A percentile compares a stretch with the other conserved stretches of the same genome.
phyloP scores from a whole-genome alignment of 1,140 invertebrate genomes.

The Steinernema feltiae region DNA sequence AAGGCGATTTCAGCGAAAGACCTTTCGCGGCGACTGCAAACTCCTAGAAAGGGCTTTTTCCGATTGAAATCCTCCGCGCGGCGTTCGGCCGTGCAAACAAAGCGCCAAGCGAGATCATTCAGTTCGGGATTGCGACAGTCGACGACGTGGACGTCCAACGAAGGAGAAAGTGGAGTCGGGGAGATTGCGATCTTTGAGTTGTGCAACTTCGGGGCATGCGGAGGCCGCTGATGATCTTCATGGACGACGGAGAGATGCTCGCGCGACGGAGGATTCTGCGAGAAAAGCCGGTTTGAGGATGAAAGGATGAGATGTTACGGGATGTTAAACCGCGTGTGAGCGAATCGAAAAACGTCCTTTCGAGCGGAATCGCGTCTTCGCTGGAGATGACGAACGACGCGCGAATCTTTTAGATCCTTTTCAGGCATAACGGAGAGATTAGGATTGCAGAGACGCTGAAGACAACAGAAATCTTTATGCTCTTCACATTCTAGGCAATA shows the following conservation, averaged over 20 bases:
- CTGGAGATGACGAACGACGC: neutral
- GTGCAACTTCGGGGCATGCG: too few relatives aligned
- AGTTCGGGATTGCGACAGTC: conserved; percentile 1
- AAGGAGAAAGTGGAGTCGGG: neutral
- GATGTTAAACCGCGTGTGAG: neutral
- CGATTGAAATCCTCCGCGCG: conserved; percentile 1
- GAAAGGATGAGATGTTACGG: neutral
- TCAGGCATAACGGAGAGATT: neutral
- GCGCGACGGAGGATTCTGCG: neutral
- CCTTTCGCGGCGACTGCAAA: too few relatives aligned
- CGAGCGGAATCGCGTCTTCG: neutral
- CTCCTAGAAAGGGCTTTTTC: neutral
- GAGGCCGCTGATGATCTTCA: too few relatives aligned
- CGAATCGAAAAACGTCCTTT: neutral
- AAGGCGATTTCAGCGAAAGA: too few relatives aligned
- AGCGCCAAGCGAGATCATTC: neutral
- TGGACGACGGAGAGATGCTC: too few relatives aligned
- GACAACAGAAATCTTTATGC: neutral
- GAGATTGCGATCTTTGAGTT: neutral
- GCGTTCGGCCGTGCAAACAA: neutral
- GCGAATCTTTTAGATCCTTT: neutral
- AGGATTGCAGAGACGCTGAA: conserved; percentile 19
- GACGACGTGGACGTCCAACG: neutral
- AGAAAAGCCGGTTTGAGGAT: neutral
- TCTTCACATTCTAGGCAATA: neutral